Evolutionary conservation across 1,140 invertebrate species (phyloP).

Genomic region (Aphelinus atriplicis): DNA sequence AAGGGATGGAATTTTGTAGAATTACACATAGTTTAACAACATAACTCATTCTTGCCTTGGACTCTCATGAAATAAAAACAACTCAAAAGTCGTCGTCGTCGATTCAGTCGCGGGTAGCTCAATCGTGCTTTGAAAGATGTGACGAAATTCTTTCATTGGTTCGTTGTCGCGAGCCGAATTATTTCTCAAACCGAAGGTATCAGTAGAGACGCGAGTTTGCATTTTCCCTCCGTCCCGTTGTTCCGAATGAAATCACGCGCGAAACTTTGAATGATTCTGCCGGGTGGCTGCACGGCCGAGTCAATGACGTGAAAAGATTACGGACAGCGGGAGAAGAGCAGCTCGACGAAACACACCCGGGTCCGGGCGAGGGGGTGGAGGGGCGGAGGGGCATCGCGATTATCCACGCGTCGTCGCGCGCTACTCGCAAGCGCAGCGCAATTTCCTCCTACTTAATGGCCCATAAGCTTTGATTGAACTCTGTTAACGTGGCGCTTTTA

Average conservation of each 20-base stretch:
- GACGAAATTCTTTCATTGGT: too few relatives aligned
- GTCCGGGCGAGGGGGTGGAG: too few relatives aligned
- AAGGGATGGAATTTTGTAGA: too few relatives aligned
- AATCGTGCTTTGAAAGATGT: too few relatives aligned
- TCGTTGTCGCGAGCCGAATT: background rate
- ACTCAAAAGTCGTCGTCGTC: too few relatives aligned
- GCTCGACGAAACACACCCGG: too few relatives aligned
- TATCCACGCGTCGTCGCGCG: background rate
- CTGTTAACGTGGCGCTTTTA: conserved; percentile 57
- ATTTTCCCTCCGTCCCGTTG: background rate
- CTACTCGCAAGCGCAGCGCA: conserved; percentile 57
- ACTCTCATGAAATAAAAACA: too few relatives aligned
- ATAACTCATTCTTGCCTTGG: too few relatives aligned
- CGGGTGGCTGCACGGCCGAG: conserved; percentile 23
- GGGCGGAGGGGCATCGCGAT: background rate
- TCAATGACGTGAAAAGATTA: conserved; percentile 64
- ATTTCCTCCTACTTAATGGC: conserved; percentile 64
- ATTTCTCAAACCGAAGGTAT: conserved; percentile 2
- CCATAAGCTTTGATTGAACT: conserved; percentile 63
- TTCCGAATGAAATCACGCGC: conserved; percentile 8
- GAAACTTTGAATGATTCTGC: conserved; percentile 49
- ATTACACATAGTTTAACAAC: too few relatives aligned
- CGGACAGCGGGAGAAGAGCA: conserved; percentile 39
- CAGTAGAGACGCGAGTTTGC: background rate
- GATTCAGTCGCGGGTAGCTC: too few relatives aligned